Base-by-base conservation (phyloP, 2,888 invertebrate species). In the Conchocele bisecta region DNA sequence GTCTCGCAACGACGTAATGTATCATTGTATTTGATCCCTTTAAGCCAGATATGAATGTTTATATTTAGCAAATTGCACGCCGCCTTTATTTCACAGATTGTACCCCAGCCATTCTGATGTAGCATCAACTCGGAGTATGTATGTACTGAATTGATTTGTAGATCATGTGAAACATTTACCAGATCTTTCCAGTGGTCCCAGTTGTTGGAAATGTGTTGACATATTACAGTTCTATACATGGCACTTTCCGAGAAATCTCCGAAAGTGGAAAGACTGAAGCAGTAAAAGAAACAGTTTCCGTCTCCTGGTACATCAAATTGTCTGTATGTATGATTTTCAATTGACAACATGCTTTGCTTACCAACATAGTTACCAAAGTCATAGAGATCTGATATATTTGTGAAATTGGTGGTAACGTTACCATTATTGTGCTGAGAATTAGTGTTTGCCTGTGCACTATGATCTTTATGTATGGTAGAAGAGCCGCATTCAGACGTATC, bases 281-380 rank as follows among this genome's bases (percentile, higher is more conserved):
- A 48, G 26, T 48, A 31, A 26, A 48, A 48, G 13, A 48, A 48
- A 26, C 48, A 48, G 26, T 48, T 48, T 3, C 48, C 48, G 31
- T 48, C 48, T 29, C 28, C 48, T 29, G 48, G 48, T 2, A 48
- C 48, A 48, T 48, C n/a, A n/a, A n/a, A n/a, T n/a, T n/a, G n/a
- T n/a, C n/a, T n/a, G n/a, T n/a, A n/a, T n/a, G n/a, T n/a, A n/a
- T n/a, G n/a, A n/a, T n/a, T n/a, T n/a, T n/a, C n/a, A n/a, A n/a
- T n/a, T n/a, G n/a, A n/a, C n/a, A n/a, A n/a, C n/a, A n/a, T n/a
- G n/a, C n/a, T n/a, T n/a, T n/a, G n/a, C n/a, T n/a, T n/a, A n/a
- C n/a, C n/a, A n/a, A n/a, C n/a, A n/a, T n/a, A n/a, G n/a, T n/a
- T n/a, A n/a, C n/a, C n/a, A n/a, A n/a, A n/a, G n/a, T n/a, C n/a